Conservation (phyloP, 2,888 invertebrate species). For the Thelaira solivaga region DNA sequence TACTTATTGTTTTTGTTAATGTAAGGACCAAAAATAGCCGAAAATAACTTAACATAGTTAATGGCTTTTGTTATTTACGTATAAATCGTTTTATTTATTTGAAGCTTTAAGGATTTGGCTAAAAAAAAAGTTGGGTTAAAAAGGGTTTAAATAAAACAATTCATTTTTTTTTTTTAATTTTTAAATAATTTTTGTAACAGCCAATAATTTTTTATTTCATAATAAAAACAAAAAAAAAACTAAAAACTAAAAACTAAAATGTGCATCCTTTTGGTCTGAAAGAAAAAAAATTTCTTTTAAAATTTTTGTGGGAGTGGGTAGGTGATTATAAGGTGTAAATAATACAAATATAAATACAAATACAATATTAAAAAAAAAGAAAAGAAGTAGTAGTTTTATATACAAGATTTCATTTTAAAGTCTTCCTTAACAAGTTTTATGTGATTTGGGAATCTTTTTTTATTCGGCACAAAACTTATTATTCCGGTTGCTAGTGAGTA, state of each 20-base stretch:
- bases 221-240: constrained; percentile 29
- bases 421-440: constrained; percentile 23
- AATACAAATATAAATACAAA: constrained; percentile 23
- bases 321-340: too few relatives aligned
- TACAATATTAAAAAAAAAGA: neutral
- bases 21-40: too few relatives aligned
- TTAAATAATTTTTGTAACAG: constrained; percentile 46
- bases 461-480: constrained; percentile 8
- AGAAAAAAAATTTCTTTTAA: neutral
- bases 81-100: too few relatives aligned
- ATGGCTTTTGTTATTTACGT: too few relatives aligned
- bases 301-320: neutral
- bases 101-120: too few relatives aligned
- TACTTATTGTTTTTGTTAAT: too few relatives aligned
- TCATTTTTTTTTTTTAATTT: constrained; percentile 4
- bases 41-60: too few relatives aligned
- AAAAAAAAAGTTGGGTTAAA: too few relatives aligned
- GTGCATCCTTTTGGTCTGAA: constrained; percentile 38
- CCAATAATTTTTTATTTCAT: constrained; percentile 40
- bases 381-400: constrained; percentile 14
- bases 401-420: constrained; percentile 46
- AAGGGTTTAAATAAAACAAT: too few relatives aligned
- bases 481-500: constrained; percentile 45
- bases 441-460: neutral
- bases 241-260: constrained; percentile 48